These are phyloP conservation scores for Tortricodes alternella DNA, from an alignment of 2,888 invertebrate species.

Conservation along the genomic window DNA sequence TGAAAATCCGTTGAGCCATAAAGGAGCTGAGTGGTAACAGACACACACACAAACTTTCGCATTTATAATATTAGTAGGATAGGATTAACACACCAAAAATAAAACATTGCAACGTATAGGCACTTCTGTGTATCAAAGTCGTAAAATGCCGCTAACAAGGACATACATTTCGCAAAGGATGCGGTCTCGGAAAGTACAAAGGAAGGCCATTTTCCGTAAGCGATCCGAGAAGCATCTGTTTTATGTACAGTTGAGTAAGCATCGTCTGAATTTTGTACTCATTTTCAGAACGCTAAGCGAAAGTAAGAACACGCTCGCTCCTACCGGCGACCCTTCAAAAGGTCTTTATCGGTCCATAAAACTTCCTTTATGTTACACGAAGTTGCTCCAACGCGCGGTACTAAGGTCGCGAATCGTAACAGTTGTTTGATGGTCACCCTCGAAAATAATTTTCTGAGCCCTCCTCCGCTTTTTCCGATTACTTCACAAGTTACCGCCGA, in stretches of 20 bases:
- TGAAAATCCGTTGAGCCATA: no score
- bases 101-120: no score
- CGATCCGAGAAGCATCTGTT: constrained; percentile 27
- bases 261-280: constrained; percentile 38
- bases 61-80: no score
- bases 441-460: constrained; percentile 74
- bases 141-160: background rate
- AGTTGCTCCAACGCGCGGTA: constrained; percentile 69
- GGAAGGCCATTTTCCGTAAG: constrained; percentile 16
- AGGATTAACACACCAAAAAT: no score
- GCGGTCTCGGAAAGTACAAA: constrained; percentile 7
- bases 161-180: background rate
- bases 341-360: constrained; percentile 78
- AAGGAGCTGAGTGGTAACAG: no score
- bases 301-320: constrained; percentile 46
- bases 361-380: constrained; percentile 72
- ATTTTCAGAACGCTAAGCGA: constrained; percentile 48
- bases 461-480: constrained; percentile 61
- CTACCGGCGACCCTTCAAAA: constrained; percentile 67
- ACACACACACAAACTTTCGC: no score
- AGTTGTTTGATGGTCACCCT: constrained; percentile 75
- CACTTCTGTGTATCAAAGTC: background rate
- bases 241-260: constrained; percentile 31
- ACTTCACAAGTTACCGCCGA: constrained; percentile 64
- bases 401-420: constrained; percentile 33